These are phyloP conservation scores for Pseudonaja textilis DNA, from an alignment of 2,113 vertebrate genomes.

Conservation along the genomic window DNA sequence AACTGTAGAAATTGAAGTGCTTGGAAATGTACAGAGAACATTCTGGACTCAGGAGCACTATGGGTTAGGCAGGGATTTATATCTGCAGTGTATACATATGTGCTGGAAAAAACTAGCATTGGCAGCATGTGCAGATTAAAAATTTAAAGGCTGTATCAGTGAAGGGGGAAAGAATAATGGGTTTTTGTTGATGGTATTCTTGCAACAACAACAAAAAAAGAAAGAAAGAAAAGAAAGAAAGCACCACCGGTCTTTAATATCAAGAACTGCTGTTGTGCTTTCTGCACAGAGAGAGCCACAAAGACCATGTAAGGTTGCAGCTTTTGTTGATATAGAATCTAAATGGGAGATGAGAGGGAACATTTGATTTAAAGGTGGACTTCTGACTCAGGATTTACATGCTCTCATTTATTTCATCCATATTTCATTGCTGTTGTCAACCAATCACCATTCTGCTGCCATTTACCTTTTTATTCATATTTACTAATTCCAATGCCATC, in stretches of 20 bases:
- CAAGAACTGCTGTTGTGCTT: slow-evolving; percentile 62
- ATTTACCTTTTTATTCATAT: slow-evolving; percentile 71
- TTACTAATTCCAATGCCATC: slow-evolving; percentile 90
- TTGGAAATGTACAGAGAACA: slow-evolving; percentile 66
- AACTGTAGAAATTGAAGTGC: slow-evolving; percentile 65
- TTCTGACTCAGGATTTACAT: slow-evolving; percentile 73
- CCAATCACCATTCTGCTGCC: slow-evolving; percentile 73
- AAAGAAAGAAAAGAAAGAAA: slow-evolving; percentile 19
- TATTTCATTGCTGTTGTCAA: slow-evolving; percentile 73
- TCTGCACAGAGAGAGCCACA: slow-evolving; percentile 65
- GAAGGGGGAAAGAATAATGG: slow-evolving; percentile 65
- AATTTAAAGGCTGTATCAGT: slow-evolving; percentile 73
- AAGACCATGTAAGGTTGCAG: slow-evolving; percentile 67
- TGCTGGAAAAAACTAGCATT: slow-evolving; percentile 69
- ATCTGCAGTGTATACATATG: slow-evolving; percentile 71
- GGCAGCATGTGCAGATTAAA: slow-evolving; percentile 71
- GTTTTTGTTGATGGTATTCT: slow-evolving; percentile 67
- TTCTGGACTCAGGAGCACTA: slow-evolving; percentile 71
- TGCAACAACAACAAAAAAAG: slow-evolving; percentile 41
- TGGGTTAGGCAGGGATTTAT: slow-evolving; percentile 73
- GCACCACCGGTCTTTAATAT: slow-evolving; percentile 65
- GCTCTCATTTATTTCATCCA: slow-evolving; percentile 74
- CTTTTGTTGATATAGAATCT: slow-evolving; percentile 66
- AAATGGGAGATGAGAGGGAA: slow-evolving; percentile 63
- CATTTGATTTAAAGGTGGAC: slow-evolving; percentile 73